phyloP scores from a whole-genome alignment of 2,888 invertebrate species.

The Chrysolina haemoptera region DNA sequence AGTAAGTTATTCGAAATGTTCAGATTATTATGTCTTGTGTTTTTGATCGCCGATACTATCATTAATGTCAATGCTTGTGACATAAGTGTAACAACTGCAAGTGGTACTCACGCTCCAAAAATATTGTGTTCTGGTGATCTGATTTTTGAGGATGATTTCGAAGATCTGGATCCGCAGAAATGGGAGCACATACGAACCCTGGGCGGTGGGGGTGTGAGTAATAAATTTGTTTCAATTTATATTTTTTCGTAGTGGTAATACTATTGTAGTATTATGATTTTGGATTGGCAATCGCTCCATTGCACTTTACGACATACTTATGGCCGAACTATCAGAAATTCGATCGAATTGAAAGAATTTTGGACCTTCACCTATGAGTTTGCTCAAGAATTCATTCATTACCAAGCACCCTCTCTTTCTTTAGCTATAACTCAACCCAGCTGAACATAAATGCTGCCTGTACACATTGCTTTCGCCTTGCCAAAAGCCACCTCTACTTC shows the following conservation, averaged over 20 bases:
- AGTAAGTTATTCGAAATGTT: neutral
- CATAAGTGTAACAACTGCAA: slow-evolving; percentile 42
- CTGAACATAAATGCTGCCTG: too few relatives aligned
- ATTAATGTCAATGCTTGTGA: neutral
- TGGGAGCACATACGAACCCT: slow-evolving; percentile 80
- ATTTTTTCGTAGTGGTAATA: neutral
- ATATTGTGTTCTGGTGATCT: slow-evolving; percentile 72
- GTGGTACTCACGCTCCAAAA: slow-evolving; percentile 40
- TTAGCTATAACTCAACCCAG: too few relatives aligned
- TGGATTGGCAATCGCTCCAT: too few relatives aligned
- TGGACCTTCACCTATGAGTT: too few relatives aligned
- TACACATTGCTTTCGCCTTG: too few relatives aligned
- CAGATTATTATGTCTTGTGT: neutral
- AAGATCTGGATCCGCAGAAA: slow-evolving; percentile 73
- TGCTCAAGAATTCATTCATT: too few relatives aligned
- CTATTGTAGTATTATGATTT: too few relatives aligned
- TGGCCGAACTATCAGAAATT: too few relatives aligned
- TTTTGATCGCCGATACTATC: neutral
- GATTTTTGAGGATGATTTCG: slow-evolving; percentile 77
- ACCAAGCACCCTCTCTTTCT: too few relatives aligned
- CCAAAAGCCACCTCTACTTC: too few relatives aligned
- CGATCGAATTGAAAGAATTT: too few relatives aligned
- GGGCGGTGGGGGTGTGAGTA: slow-evolving; percentile 73
- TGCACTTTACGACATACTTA: too few relatives aligned
- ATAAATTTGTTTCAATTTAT: neutral